Evolutionary conservation across 2,797 vertebrate species (phyloP).

Genomic region (Poecilia wingei): DNA sequence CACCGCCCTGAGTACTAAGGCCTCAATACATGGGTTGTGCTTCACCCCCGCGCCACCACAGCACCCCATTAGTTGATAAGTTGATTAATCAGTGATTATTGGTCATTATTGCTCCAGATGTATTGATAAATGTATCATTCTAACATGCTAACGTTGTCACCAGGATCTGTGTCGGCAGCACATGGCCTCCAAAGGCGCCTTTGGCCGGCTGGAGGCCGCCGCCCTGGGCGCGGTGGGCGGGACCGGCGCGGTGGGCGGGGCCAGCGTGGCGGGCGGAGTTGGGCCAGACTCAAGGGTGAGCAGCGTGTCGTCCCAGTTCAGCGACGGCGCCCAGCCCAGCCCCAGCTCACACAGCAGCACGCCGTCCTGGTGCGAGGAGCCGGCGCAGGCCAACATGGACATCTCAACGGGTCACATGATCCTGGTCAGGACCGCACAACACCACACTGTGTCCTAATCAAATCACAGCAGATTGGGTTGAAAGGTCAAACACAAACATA

Average conservation of each 20-base stretch:
- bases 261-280: slow-evolving; percentile 52
- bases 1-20: too few relatives aligned
- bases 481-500: too few relatives aligned
- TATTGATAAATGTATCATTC: too few relatives aligned
- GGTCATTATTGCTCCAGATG: too few relatives aligned
- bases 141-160: slow-evolving; percentile 40
- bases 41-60: too few relatives aligned
- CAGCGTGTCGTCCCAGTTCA: slow-evolving; percentile 98
- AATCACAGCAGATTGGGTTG: neutral
- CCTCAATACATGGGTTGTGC: too few relatives aligned
- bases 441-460: neutral
- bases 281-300: slow-evolving; percentile 89
- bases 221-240: slow-evolving; percentile 72
- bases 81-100: too few relatives aligned
- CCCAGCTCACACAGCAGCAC: slow-evolving; percentile 98
- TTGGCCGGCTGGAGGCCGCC: slow-evolving; percentile 82
- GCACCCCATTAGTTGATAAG: too few relatives aligned
- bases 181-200: slow-evolving; percentile 93
- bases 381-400: slow-evolving; percentile 98
- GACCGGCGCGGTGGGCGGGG: slow-evolving; percentile 10
- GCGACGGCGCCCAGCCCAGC: slow-evolving; percentile 91
- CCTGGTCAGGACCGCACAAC: slow-evolving; percentile 81
- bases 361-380: slow-evolving; percentile 97
- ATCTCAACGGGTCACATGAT: slow-evolving; percentile 99
- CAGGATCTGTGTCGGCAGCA: slow-evolving; percentile 98